Conservation (phyloP, 2,113 vertebrate genomes). For the Saccopteryx leptura region DNA sequence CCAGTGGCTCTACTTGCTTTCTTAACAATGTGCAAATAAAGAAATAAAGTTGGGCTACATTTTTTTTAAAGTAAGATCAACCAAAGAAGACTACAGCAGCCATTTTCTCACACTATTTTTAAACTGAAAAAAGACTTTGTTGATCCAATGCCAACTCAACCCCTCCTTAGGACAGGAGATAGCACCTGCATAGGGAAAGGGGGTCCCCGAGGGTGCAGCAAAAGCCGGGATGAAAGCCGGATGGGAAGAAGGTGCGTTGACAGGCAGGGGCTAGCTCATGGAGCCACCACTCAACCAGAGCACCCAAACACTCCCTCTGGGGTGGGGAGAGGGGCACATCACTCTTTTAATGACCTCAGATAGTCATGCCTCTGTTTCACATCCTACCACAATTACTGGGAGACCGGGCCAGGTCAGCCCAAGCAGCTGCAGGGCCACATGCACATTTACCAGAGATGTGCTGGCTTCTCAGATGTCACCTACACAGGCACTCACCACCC, state of each 20-base stretch:
- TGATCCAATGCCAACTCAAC: neutral
- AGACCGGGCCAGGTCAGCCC: neutral
- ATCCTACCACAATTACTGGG: conserved; percentile 62
- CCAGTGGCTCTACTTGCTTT: neutral
- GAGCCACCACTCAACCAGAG: conserved; percentile 16
- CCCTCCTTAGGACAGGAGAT: neutral
- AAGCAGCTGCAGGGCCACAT: conserved; percentile 49
- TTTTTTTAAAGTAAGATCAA: neutral
- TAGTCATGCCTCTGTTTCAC: conserved; percentile 73
- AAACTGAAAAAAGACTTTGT: neutral
- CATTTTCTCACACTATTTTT: conserved; percentile 55
- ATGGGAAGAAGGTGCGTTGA: neutral
- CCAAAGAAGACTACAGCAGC: neutral
- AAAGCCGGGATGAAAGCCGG: neutral
- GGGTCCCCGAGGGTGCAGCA: neutral
- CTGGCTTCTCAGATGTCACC: neutral
- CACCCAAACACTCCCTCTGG: neutral
- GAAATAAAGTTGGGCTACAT: neutral
- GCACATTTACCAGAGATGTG: neutral
- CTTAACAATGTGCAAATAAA: neutral
- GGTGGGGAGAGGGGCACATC: neutral
- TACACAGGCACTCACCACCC: neutral
- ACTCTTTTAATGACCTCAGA: conserved; percentile 64
- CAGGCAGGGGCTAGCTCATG: neutral
- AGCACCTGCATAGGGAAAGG: neutral